Base-by-base conservation (phyloP, 2,113 vertebrate genomes). In the Paedocypris sp. region DNA sequence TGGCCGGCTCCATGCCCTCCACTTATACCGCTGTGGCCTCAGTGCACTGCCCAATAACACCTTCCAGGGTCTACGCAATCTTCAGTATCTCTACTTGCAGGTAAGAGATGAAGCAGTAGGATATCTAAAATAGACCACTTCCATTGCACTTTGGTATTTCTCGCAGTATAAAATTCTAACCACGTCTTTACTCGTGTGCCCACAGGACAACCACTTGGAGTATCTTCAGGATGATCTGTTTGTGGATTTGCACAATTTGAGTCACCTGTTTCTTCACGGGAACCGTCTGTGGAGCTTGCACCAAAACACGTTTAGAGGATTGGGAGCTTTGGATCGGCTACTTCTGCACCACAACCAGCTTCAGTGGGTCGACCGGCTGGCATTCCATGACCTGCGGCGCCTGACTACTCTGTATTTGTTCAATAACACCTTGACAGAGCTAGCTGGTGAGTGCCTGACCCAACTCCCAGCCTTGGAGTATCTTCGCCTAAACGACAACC, bases 11-110 rank as follows among this genome's bases (percentile, higher is more conserved):
- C 93, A 91, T 0, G 89, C 95, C 32, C 82, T 99, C 72, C 94
- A 99, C 67, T 84, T 99, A 75, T 98, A 98, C 71, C 90, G 85
- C 62, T 98, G 95, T 1, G 94, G 95, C 57, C 87, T 99, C 63
- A 86, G 87, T 59, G 80, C 89, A 31, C 82, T 99, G 73, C 94
- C 95, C 1, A 87, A 79, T 0, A 90, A 94, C 68, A 87, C 96
- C 74, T 99, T 99, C 2, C 73, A 87, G 7, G 94, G 94, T 70
- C 89, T 99, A 68, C 89, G 92, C 78, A 97, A 87, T 73, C 82
- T 99, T 74, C 95, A 99, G 82, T 98, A 94, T 78, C 92, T 99
- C 74, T 95, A 98, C 78, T 77, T 99, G 67, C 95, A 99, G 79
- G 86, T 87, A 79, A 33, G n/a, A n/a, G n/a, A n/a, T n/a, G n/a